phyloP scores from a whole-genome alignment of 2,797 vertebrate genomes.

The Pterois miles region DNA sequence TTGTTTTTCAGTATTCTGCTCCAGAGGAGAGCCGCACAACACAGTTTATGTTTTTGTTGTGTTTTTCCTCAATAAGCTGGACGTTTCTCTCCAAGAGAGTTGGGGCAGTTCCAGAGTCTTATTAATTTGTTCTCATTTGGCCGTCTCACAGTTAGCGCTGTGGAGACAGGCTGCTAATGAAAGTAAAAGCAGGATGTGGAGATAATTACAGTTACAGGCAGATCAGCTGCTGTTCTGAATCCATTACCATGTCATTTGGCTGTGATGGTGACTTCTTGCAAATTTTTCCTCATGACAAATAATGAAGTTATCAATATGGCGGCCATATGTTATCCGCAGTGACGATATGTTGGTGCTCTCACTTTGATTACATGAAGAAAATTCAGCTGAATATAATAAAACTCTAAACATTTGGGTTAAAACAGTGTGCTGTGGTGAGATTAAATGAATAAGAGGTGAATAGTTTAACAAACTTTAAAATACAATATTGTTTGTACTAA shows the following conservation, averaged over 20 bases:
- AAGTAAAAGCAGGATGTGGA: conserved; percentile 75
- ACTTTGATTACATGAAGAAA: not conserved
- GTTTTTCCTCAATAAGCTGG: conserved; percentile 37
- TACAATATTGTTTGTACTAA: not conserved
- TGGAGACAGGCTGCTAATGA: conserved; percentile 69
- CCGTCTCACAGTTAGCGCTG: conserved; percentile 50
- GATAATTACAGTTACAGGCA: conserved; percentile 73
- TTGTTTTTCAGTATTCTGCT: conserved; percentile 2
- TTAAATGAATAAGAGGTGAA: not conserved
- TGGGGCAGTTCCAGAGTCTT: conserved; percentile 60
- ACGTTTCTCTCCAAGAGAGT: conserved; percentile 28
- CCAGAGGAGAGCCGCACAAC: conserved; percentile 3
- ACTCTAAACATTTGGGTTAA: not conserved
- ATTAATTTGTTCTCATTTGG: conserved; percentile 72
- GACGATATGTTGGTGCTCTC: not conserved
- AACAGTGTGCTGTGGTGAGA: not conserved
- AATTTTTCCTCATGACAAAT: conserved; percentile 47
- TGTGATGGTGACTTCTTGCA: conserved; percentile 49
- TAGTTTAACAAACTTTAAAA: not conserved
- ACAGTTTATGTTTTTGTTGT: conserved; percentile 3
- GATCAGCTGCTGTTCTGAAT: conserved; percentile 74
- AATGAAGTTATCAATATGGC: conserved; percentile 56
- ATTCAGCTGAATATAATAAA: not conserved
- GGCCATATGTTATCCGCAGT: conserved; percentile 38
- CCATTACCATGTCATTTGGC: conserved; percentile 72